Base-by-base conservation (phyloP, 2,888 invertebrate genomes). In the Nematopogon swammerdamellus region DNA sequence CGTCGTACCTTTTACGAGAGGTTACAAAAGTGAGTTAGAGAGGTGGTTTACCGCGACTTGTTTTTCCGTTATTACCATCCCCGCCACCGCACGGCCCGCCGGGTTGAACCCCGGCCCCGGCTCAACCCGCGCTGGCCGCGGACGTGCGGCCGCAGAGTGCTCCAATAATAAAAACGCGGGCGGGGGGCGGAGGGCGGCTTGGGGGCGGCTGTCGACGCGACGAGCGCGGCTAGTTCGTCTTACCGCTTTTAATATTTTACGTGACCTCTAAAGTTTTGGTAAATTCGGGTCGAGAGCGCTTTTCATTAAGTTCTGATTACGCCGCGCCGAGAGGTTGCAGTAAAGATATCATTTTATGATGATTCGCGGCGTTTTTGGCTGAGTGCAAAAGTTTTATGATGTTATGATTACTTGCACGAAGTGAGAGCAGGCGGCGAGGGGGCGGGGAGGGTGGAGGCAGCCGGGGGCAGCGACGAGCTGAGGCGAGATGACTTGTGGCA, bases 271-370 rank as follows among this genome's bases (percentile, higher is more conserved):
- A 76, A 75, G 73, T 49, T 49, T 50, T 46, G 42, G 25, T 66
- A 62, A 64, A 62, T 63, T 59, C 61, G 59, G 64, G 66, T 59
- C 65, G 65, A 64, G 71, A 70, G 70, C 70, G 73, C 72, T 75
- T 74, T 74, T 76, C 79, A 77, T 79, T 77, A 77, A 72, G 66
- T 72, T 72, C 69, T 72, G 76, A 77, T 76, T 77, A 76, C 75
- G 68, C 68, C 60, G 60, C 58, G 67, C n/a, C n/a, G n/a, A 65
- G 68, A 67, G 67, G 67, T 67, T 62, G 58, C 43, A 25, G 36
- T 60, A 58, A 60, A 70, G 71, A 68, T 69, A 63, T 67, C 67
- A 67, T 64, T 61, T 62, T 58, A 63, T 55, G 64, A 60, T 62
- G 65, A 70, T 71, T 68, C 68, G 62, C 62, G 68, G 63, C 67